A percentile compares a stretch with the other conserved stretches of the same genome.
Conservation (phyloP, 1,140 invertebrate genomes). For the Zaprionus africanus region DNA sequence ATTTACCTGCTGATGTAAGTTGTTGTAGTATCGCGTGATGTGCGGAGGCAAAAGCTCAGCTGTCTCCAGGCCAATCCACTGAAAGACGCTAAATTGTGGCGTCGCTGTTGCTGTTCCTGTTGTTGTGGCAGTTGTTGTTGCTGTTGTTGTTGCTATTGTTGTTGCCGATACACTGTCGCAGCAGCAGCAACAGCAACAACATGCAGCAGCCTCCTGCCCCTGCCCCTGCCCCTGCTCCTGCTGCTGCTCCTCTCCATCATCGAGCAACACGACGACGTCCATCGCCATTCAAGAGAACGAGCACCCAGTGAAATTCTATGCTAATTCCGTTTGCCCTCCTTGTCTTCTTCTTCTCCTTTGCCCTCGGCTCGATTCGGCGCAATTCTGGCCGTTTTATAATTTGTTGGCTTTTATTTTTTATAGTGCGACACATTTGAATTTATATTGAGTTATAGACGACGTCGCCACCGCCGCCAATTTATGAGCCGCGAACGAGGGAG, state of each 20-base stretch:
- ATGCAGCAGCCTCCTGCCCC: slow-evolving; percentile 41
- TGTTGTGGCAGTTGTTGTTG: slow-evolving; percentile 13
- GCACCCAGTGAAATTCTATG: slow-evolving; percentile 33
- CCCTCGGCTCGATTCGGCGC: slow-evolving; percentile 7
- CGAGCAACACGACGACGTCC: slow-evolving; percentile 33
- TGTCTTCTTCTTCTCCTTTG: not conserved
- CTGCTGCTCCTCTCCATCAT: slow-evolving; percentile 39
- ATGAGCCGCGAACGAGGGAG: slow-evolving; percentile 51
- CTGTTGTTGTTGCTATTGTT: slow-evolving; percentile 45
- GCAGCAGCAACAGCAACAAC: slow-evolving; percentile 58
- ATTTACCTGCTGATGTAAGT: slow-evolving; percentile 87
- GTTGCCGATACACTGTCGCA: slow-evolving; percentile 57
- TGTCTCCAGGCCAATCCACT: slow-evolving; percentile 89
- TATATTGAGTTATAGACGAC: slow-evolving; percentile 75
- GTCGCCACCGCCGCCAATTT: slow-evolving; percentile 61
- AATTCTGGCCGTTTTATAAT: slow-evolving; percentile 57
- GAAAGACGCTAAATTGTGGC: slow-evolving; percentile 71
- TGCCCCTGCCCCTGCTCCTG: slow-evolving; percentile 30
- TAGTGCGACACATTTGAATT: slow-evolving; percentile 71
- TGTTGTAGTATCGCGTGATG: slow-evolving; percentile 89
- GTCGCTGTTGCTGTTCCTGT: slow-evolving; percentile 17
- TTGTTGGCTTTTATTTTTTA: slow-evolving; percentile 46
- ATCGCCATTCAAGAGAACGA: slow-evolving; percentile 49
- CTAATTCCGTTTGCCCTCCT: slow-evolving; percentile 47
- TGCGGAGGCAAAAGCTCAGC: slow-evolving; percentile 87